Conservation (phyloP, 2,113 vertebrate species). For the Mustelus asterias region DNA sequence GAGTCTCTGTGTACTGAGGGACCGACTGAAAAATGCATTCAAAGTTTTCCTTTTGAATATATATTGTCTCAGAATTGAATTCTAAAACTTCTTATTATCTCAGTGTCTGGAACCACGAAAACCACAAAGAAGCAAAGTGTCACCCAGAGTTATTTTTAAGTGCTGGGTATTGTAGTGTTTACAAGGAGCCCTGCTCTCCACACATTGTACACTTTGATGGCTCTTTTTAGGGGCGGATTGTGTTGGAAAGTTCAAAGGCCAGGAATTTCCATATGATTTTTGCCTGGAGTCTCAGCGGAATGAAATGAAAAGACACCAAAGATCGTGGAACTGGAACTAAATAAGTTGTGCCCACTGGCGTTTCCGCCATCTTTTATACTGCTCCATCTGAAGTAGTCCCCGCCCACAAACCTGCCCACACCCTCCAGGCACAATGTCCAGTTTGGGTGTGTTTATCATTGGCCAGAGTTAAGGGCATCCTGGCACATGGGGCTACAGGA, state of each 20-base stretch:
- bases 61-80: slow-evolving; percentile 9
- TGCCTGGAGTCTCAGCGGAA: neutral
- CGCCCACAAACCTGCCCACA: too few relatives aligned
- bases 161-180: neutral
- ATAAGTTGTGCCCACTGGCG: neutral
- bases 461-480: too few relatives aligned
- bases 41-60: neutral
- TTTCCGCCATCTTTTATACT: too few relatives aligned
- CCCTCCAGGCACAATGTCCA: too few relatives aligned
- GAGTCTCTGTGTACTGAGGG: neutral
- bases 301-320: too few relatives aligned
- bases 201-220: neutral
- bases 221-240: neutral
- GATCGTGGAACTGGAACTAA: neutral
- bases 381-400: too few relatives aligned
- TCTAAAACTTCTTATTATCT: neutral
- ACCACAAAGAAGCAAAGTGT: neutral
- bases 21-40: neutral
- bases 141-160: neutral
- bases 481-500: too few relatives aligned
- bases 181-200: neutral
- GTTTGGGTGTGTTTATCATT: too few relatives aligned
- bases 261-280: neutral
- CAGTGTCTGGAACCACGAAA: neutral
- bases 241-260: neutral